Evolutionary conservation across 2,888 invertebrate species (phyloP), one percentile per base, ranked within the genome.

Genomic region (Reticulitermes lucifugus): DNA sequence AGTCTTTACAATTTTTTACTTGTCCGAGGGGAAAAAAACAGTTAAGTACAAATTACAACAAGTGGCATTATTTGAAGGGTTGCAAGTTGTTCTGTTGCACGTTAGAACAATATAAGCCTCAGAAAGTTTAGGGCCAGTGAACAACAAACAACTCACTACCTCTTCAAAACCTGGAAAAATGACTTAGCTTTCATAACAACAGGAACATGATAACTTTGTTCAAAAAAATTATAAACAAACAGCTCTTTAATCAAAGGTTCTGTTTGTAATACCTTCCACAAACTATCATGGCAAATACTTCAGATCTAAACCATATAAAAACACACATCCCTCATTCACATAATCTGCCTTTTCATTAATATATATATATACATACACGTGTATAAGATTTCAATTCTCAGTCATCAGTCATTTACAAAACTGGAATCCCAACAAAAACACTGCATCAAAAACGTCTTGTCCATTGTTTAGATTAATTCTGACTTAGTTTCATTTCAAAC

Each of bases 41-140:
- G 86, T 86, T 35, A 87, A 87, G 87, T 87, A 87, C 87, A 86
- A 85, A 87, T 86, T 86, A 87, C 87, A 87, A 87, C 87, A 86
- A 86, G 87, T 87, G 86, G 82, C 77, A 79, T 84, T 83, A 80
- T 84, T 85, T 79, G 59, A 77, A 75, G 86, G 22, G 80, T 22
- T 55, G 70, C 55, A 83, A 71, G 73, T 83, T 22, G 55, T 41
- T 65, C 41, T 81, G 60, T 18, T 25, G n/a, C n/a, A 43, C 43
- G 35, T 60, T 59, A 83, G 77, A 35, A 77, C 14, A 46, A 77
- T 46, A 35, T 41, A 46, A 12, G 41, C 22, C 35, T 18, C 51
- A n/a, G 25, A n/a, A 65, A 73, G 73, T 10, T 41, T 10, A 25
- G 14, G 46, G 46, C 22, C 41, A 10, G 9, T 77, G 21, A 75